Base-by-base conservation (phyloP, 2,113 vertebrate genomes). In the Sisor rabdophorus region DNA sequence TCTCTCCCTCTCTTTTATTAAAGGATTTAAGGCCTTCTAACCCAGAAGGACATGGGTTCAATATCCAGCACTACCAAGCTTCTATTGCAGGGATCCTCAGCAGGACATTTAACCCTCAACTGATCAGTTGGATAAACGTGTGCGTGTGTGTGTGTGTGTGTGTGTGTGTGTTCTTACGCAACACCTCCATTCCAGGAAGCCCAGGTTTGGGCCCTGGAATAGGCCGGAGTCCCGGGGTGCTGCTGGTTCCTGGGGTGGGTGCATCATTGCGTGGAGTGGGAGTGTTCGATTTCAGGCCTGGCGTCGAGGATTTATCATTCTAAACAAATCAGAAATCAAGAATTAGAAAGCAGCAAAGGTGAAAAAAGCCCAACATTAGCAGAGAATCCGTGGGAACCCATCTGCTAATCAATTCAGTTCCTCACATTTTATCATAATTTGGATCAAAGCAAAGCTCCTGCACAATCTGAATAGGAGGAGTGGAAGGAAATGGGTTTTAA, bases 301-400 rank as follows among this genome's bases (percentile, higher is more conserved):
- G 96, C 4, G 95, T 98, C 4, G 94, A 97, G 4, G 96, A 97
- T 85, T 98, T 98, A 90, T 98, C 96, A 0, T 96, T 98, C 96
- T 98, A 91, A 19, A 67, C 28, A 73, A 79, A 71, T 47, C 69
- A 60, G 71, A n/a, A 59, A 79, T 22, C 20, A n/a, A 73, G 36
- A 74, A 69, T 70, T 58, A 71, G 44, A 73, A 69, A 47, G 47
- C 64, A 75, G 68, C 47, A 1, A 44, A 54, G 60, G 67, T 76
- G 63, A 73, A 69, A 74, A 80, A 78, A 26, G 52, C 48, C 47
- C 17, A 87, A 89, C n/a, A 88, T 88, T 83, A 80, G 84, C 80
- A 86, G 72, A 77, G 17, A 26, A 86, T 85, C 81, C 82, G 70
- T 86, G 81, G 79, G 86, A 84, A 55, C 73, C 73, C 80, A 86